Conservation (phyloP, 2,888 invertebrate species). For the Ochropacha duplaris region DNA sequence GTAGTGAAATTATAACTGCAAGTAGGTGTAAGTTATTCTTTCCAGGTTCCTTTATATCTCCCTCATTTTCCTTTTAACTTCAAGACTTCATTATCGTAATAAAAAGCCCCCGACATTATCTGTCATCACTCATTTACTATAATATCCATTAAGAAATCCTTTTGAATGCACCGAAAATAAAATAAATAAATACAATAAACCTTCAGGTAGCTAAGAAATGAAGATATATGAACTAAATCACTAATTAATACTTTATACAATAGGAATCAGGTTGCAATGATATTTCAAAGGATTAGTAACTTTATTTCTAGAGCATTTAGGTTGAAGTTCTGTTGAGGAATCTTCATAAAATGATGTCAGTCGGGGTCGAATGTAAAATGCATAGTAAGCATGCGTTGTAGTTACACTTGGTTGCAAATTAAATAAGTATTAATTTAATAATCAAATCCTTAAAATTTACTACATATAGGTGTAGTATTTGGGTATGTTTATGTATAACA, state of each 20-base stretch:
- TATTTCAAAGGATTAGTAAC: neutral
- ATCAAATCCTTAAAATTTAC: neutral
- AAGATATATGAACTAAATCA: constrained; percentile 48
- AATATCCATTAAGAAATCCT: constrained; percentile 35
- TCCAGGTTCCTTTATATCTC: neutral
- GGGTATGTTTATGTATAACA: too few species aligned
- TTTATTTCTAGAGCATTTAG: neutral
- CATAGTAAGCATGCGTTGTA: constrained; percentile 28
- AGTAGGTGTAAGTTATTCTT: too few species aligned
- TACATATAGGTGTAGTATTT: too few species aligned
- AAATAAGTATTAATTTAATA: neutral
- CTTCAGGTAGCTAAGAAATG: constrained; percentile 51
- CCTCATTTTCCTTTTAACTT: constrained; percentile 1
- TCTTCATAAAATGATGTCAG: constrained; percentile 8
- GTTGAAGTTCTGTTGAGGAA: neutral
- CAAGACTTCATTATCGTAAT: neutral
- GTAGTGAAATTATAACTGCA: too few species aligned
- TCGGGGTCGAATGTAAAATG: constrained; percentile 14
- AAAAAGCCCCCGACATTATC: constrained; percentile 7
- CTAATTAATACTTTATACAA: constrained; percentile 48
- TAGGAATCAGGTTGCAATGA: constrained; percentile 6
- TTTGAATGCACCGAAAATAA: constrained; percentile 28
- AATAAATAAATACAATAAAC: constrained; percentile 34
- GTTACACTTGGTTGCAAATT: constrained; percentile 10
- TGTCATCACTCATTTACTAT: constrained; percentile 31